These are phyloP conservation scores for Poeciliopsis gracilis DNA, from an alignment of 2,797 vertebrate species.

Conservation along the genomic window DNA sequence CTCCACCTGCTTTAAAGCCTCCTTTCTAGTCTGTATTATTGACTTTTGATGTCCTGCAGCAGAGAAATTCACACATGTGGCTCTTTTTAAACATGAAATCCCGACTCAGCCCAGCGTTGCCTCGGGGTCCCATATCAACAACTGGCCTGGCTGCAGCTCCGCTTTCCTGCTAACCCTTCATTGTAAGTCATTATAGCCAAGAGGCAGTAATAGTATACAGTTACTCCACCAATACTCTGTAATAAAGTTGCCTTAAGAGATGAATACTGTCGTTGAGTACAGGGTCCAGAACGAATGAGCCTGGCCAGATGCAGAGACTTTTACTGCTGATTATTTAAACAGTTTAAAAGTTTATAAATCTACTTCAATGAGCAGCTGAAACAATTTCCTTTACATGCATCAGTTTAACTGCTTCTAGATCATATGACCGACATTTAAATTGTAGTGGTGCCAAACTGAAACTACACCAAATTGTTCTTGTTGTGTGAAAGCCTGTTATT, in stretches of 20 bases:
- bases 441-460: conserved; percentile 48
- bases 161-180: conserved; percentile 73
- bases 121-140: conserved; percentile 48
- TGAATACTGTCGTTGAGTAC: conserved; percentile 57
- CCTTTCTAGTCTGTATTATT: conserved; percentile 15
- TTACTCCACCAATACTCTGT: conserved; percentile 73
- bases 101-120: conserved; percentile 22
- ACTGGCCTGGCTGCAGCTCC: conserved; percentile 48
- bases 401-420: conserved; percentile 62
- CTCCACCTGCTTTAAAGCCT: conserved; percentile 30
- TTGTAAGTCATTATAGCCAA: conserved; percentile 78
- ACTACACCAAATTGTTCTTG: conserved; percentile 31
- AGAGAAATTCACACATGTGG: conserved; percentile 26
- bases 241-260: conserved; percentile 74
- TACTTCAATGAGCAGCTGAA: conserved; percentile 6
- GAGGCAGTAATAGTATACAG: conserved; percentile 77
- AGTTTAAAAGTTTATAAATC: conserved; percentile 41
- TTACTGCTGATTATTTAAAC: conserved; percentile 25
- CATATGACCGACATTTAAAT: conserved; percentile 56
- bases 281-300: conserved; percentile 34
- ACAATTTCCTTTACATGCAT: conserved; percentile 18
- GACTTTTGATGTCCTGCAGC: conserved; percentile 33
- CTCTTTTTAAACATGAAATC: conserved; percentile 43
- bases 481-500: conserved; percentile 24
- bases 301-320: conserved; percentile 35